These are phyloP conservation scores for Eurytoma californica DNA, from an alignment of 2,888 invertebrate genomes.

Conservation along the genomic window DNA sequence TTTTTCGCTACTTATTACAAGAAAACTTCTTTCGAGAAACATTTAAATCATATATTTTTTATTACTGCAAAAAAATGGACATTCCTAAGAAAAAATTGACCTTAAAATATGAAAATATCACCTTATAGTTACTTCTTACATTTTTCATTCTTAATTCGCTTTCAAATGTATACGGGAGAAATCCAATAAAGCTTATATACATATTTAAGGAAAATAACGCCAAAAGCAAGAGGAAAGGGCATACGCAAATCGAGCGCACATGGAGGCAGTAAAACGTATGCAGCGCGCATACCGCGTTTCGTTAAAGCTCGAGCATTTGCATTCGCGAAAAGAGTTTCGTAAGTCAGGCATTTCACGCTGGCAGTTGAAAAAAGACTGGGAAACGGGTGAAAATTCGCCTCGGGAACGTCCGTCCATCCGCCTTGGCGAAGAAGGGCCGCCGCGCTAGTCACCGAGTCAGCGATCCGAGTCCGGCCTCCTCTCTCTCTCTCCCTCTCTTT, in stretches of 20 bases:
- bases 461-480: slow-evolving; percentile 32
- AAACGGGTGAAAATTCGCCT: background rate
- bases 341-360: background rate
- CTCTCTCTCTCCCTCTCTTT: background rate
- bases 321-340: background rate
- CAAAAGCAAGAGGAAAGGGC: background rate
- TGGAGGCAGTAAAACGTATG: background rate
- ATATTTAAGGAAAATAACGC: background rate
- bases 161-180: background rate
- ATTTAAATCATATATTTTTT: slow-evolving; percentile 2
- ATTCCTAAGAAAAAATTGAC: background rate
- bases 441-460: slow-evolving; percentile 43
- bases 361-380: background rate
- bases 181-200: background rate
- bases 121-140: too few species aligned
- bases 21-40: slow-evolving; percentile 8
- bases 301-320: slow-evolving; percentile 6
- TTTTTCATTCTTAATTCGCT: background rate
- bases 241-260: slow-evolving; percentile 3
- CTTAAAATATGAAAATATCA: too few species aligned
- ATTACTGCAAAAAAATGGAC: background rate
- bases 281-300: background rate
- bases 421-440: background rate
- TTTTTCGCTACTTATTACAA: background rate
- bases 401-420: too few species aligned